Percentiles rank a stretch among this genome's conserved stretches.
Conservation (phyloP, 2,113 vertebrate species). For the Stegostoma tigrinum region DNA sequence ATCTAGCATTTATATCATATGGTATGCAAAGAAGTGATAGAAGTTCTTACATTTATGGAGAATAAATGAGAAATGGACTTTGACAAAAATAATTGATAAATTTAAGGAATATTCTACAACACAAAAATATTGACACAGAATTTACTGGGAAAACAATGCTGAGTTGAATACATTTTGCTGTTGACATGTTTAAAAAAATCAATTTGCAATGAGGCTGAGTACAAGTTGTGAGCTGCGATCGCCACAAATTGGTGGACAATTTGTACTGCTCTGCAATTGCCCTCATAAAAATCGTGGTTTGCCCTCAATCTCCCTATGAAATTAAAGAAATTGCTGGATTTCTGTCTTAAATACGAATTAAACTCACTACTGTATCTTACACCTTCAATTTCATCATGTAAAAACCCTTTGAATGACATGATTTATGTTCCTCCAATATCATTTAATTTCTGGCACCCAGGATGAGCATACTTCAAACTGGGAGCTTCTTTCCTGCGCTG, state of each 20-base stretch:
- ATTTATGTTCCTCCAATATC: neutral
- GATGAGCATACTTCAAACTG: neutral
- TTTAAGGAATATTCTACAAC: neutral
- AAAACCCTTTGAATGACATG: neutral
- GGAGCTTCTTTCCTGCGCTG: neutral
- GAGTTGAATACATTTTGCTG: neutral
- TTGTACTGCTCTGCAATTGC: neutral
- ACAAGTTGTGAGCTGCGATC: neutral
- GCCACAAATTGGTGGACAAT: neutral
- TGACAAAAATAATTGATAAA: neutral
- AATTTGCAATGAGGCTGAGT: neutral
- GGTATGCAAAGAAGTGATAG: neutral
- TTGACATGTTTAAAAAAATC: neutral
- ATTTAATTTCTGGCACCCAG: neutral
- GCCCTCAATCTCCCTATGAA: neutral
- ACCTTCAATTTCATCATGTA: neutral
- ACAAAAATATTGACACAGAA: neutral
- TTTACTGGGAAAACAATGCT: neutral
- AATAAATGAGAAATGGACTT: neutral
- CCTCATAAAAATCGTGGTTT: neutral
- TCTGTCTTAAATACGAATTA: too few relatives aligned
- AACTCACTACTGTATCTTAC: neutral
- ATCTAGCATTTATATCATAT: neutral
- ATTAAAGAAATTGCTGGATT: neutral
- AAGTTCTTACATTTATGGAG: neutral